These are phyloP conservation scores for Charina bottae DNA, from an alignment of 2,113 vertebrate genomes.

Conservation along the genomic window DNA sequence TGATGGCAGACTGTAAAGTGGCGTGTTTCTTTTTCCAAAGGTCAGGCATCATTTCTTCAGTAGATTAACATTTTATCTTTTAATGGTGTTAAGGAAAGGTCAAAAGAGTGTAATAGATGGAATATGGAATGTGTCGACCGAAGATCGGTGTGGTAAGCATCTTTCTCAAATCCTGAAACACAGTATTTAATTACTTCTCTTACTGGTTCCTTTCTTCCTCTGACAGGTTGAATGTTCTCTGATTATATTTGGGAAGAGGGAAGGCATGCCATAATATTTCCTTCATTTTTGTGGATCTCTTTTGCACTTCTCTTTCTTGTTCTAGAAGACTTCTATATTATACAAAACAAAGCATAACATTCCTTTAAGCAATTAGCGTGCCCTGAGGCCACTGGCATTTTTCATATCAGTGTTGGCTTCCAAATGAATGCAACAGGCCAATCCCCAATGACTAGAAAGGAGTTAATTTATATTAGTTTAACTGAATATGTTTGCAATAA, in stretches of 20 bases:
- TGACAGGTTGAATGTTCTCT: constrained; percentile 49
- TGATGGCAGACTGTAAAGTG: constrained; percentile 53
- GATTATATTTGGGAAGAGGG: constrained; percentile 24
- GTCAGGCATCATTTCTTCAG: constrained; percentile 86
- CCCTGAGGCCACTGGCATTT: constrained; percentile 53
- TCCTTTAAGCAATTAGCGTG: constrained; percentile 64
- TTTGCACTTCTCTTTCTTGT: constrained; percentile 12
- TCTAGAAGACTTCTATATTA: constrained; percentile 34
- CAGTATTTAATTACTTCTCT: constrained; percentile 60
- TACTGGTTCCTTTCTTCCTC: constrained; percentile 53
- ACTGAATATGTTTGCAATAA: constrained; percentile 48
- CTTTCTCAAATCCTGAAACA: constrained; percentile 67
- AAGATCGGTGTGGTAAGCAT: constrained; percentile 73
- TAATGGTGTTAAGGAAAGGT: constrained; percentile 81
- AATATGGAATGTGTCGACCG: constrained; percentile 74
- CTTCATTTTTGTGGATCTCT: constrained; percentile 16
- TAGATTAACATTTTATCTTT: constrained; percentile 86
- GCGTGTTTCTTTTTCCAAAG: constrained; percentile 80
- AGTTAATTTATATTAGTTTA: constrained; percentile 55
- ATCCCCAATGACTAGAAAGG: constrained; percentile 35
- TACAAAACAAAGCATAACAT: constrained; percentile 56
- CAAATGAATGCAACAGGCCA: constrained; percentile 53
- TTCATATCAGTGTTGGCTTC: constrained; percentile 49
- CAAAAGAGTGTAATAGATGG: constrained; percentile 78
- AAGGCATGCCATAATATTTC: background rate